Base-by-base conservation (phyloP, 2,888 invertebrate species). In the Amiota minor region DNA sequence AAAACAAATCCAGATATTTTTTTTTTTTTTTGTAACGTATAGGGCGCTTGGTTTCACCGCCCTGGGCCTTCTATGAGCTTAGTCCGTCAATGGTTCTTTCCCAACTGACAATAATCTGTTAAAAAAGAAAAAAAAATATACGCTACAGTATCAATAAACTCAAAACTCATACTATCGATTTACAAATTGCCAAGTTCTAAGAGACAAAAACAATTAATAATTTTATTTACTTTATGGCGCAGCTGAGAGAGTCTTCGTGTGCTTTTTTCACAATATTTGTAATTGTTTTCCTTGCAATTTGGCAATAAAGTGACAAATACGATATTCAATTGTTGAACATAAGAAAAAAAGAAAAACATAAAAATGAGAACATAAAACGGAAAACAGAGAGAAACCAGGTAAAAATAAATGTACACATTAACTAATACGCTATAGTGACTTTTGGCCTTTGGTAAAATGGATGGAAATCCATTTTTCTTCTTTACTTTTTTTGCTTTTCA, bases 241-340 rank as follows among this genome's bases (percentile, higher is more conserved):
- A 50, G 67, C 67, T 53, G 53, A 23, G 12, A 9, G 11, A 14
- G 16, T 49, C 65, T 65, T 46, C 65, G 47, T 65, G 47, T 16
- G n/a, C 53, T 1, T 9, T 47, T 68, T 49, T 68, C 20, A n/a
- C 50, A 12, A 23, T 74, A 20, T 61, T 53, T 68, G 53, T 68
- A 50, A 68, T 79, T 81, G 77, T 79, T 76, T 81, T 77, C 73
- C 75, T 77, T 85, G 83, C 85, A 83, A 83, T 83, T 83, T 80
- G 83, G 85, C 83, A 59, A 59, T 59, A 59, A 59, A 35, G 35
- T 6, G 35, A 35, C 35, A 35, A 35, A 35, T 35, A 35, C 6
- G 6, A 35, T 3, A 23, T 23, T 6, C 6, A 35, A 6, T 56
- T 1, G 20, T 77, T 80, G 12, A 23, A 47, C 18, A 45, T 18